These are phyloP conservation scores for Fistularia tabacaria DNA, from an alignment of 2,797 vertebrate genomes.

Conservation along the genomic window DNA sequence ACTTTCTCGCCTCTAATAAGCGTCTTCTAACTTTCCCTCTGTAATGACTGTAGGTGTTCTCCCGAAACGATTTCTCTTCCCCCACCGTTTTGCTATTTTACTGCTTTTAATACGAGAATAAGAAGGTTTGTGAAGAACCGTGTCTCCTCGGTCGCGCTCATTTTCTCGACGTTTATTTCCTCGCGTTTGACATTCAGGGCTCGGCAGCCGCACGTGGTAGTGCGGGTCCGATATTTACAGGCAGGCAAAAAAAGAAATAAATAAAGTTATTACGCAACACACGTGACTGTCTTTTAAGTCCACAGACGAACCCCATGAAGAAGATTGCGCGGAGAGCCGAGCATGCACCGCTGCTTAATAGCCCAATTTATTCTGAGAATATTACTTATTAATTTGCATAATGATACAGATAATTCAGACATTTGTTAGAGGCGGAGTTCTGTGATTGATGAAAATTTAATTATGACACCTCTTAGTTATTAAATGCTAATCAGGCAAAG, in stretches of 20 bases:
- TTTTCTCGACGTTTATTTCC: too few species aligned
- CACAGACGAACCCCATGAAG: background rate
- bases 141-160: too few species aligned
- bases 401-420: conserved; percentile 71
- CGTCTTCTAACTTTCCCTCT: conserved; percentile 41
- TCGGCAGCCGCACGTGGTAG: too few species aligned
- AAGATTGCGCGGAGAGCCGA: conserved; percentile 30
- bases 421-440: conserved; percentile 65
- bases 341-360: conserved; percentile 61
- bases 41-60: conserved; percentile 53
- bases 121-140: conserved; percentile 39
- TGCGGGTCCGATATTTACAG: too few species aligned
- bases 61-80: conserved; percentile 1
- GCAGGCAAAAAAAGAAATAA: background rate
- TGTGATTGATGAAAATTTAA: conserved; percentile 78
- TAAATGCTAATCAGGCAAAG: conserved; percentile 74
- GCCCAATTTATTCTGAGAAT: conserved; percentile 71
- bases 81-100: background rate
- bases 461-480: conserved; percentile 77
- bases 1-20: conserved; percentile 54
- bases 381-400: conserved; percentile 80
- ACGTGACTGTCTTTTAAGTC: conserved; percentile 8
- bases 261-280: conserved; percentile 17
- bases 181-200: too few species aligned
- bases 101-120: conserved; percentile 15